phyloP scores from a whole-genome alignment of 2,113 vertebrate genomes.

The Megaceryle maxima region DNA sequence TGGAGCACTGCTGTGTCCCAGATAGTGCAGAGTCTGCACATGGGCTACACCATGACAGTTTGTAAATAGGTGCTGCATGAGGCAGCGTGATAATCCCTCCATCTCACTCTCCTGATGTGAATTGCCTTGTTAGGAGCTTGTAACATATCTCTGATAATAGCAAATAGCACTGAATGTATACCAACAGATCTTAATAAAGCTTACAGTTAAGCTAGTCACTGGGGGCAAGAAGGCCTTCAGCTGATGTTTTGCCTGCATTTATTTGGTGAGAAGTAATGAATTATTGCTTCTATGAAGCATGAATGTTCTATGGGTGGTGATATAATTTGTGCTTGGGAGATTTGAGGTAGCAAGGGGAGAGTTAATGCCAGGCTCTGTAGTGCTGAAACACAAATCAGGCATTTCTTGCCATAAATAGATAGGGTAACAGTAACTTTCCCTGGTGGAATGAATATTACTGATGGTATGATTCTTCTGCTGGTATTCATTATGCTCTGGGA shows the following conservation, averaged over 20 bases:
- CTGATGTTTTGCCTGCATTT: neutral
- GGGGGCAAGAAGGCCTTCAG: neutral
- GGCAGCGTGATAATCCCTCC: neutral
- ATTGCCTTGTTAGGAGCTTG: neutral
- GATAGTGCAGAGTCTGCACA: neutral
- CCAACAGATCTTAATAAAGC: neutral
- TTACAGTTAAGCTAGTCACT: rapidly evolving
- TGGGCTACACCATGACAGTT: neutral
- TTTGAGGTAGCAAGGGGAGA: neutral
- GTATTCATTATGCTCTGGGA: neutral
- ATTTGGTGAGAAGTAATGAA: neutral
- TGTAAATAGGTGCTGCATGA: neutral
- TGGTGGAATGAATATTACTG: neutral
- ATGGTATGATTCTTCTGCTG: neutral
- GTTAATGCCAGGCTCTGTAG: neutral
- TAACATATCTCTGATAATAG: neutral
- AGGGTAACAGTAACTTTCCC: neutral
- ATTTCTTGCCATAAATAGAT: neutral
- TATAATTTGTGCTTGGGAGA: neutral
- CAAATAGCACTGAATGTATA: neutral
- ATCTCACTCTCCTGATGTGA: neutral
- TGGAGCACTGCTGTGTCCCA: rapidly evolving
- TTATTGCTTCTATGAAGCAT: neutral
- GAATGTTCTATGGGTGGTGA: neutral
- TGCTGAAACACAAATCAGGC: neutral